Evolutionary conservation across 2,797 vertebrate species (phyloP), one percentile per base, ranked within the genome.

Genomic region (Gymnoscopelus braueri): DNA sequence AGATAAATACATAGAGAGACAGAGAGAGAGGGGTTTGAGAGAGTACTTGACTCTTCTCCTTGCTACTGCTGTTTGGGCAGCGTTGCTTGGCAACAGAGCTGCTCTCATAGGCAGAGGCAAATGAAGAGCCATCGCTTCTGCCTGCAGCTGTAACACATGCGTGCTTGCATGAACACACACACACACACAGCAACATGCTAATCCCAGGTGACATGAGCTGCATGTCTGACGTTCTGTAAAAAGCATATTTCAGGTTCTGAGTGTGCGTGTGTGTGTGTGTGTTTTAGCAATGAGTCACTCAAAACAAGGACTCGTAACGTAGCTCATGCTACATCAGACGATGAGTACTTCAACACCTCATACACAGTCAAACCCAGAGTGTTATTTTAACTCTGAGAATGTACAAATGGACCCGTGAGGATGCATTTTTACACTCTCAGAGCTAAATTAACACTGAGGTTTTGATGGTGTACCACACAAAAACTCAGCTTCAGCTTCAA

Each of bases 81-180:
- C 79, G 88, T 93, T 93, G 91, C 93, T 84, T 91, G 84, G 93
- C 88, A 93, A 94, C 93, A 90, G 92, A 87, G 87, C 89, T 81
- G 80, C 90, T 89, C 86, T 91, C 81, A 77, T 92, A 90, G 87
- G 89, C 90, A 91, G 90, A 91, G 85, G 87, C 84, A 84, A 86
- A 91, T 91, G 87, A 89, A 90, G 88, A 92, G 91, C 89, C 90
- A 91, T 90, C 86, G 83, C 85, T 89, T 88, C 81, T 91, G 88
- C 91, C 91, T 90, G 86, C 87, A 91, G 88, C 91, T 67, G 67
- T 69, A 69, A 76, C 39, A 6, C 39, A 44, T 44, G 39, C 39
- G 39, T 6, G 6, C 39, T 29, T 29, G 26, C 26, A 29, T 29
- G 71, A 81, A 81, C 65, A 54, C 76, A 79, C 75, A 57, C 70